A percentile compares a stretch with the other conserved stretches of the same genome.
These are phyloP conservation scores for Lypha dubia DNA, from an alignment of 2,888 invertebrate species.

Conservation along the genomic window DNA sequence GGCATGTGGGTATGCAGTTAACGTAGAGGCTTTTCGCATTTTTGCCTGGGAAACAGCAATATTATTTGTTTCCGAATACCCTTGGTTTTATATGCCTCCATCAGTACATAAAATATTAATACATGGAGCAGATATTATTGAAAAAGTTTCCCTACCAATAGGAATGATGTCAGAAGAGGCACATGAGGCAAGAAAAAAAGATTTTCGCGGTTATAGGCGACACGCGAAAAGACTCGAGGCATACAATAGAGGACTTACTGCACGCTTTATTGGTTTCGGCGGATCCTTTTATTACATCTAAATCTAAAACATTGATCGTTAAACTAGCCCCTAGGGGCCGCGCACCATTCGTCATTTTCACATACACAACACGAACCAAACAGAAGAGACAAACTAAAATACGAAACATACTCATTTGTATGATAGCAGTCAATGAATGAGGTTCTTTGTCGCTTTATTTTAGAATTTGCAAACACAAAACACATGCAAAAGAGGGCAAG, in stretches of 20 bases:
- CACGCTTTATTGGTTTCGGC: neutral
- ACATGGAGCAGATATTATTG: neutral
- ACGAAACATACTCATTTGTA: too few relatives aligned
- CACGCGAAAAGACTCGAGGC: neutral
- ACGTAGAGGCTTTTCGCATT: neutral
- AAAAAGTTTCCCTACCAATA: neutral
- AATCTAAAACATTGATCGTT: too few relatives aligned
- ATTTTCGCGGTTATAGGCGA: neutral
- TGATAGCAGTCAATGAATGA: too few relatives aligned
- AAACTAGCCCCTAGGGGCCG: too few relatives aligned
- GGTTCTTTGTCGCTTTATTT: too few relatives aligned
- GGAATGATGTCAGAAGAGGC: neutral
- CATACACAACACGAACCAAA: too few relatives aligned
- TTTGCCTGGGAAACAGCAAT: neutral
- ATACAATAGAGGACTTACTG: neutral
- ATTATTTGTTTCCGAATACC: neutral
- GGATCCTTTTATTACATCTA: too few relatives aligned
- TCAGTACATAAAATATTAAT: neutral
- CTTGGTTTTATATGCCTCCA: neutral
- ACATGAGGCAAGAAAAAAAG: neutral
- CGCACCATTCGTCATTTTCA: too few relatives aligned
- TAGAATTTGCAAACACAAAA: too few relatives aligned
- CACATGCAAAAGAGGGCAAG: too few relatives aligned
- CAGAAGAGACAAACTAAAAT: too few relatives aligned
- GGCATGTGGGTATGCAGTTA: conserved; percentile 5